Evolutionary conservation across 2,888 invertebrate genomes (phyloP).

Genomic region (Pollenia amentaria): DNA sequence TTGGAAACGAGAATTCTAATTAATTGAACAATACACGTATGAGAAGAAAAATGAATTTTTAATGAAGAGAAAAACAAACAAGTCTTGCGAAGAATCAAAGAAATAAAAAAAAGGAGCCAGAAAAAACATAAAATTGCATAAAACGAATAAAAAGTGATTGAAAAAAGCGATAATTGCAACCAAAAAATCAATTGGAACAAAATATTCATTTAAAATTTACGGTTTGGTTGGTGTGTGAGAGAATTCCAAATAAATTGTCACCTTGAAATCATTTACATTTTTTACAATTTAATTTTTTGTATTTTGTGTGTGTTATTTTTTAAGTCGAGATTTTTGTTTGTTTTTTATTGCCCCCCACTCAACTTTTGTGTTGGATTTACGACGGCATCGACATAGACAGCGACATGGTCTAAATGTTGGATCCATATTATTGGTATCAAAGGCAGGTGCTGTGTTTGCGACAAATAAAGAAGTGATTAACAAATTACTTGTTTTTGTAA

Average conservation of each 20-base stretch:
- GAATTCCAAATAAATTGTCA: conserved; percentile 64
- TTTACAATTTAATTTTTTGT: conserved; percentile 28
- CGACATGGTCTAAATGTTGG: conserved; percentile 29
- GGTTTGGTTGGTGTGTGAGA: conserved; percentile 43
- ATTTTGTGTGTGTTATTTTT: conserved; percentile 33
- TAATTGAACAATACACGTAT: neutral
- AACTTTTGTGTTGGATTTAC: conserved; percentile 20
- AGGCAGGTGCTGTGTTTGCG: conserved; percentile 33
- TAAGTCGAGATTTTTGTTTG: conserved; percentile 60
- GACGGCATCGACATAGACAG: neutral
- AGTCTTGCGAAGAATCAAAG: conserved; percentile 20
- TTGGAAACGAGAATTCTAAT: neutral
- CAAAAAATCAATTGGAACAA: conserved; percentile 59
- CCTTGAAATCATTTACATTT: conserved; percentile 69
- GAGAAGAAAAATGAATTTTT: conserved; percentile 32
- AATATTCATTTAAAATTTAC: conserved; percentile 32
- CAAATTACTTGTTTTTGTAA: conserved; percentile 10
- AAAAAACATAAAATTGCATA: conserved; percentile 40
- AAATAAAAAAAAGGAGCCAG: conserved; percentile 20
- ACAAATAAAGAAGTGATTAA: conserved; percentile 36
- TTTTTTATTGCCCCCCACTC: conserved; percentile 43
- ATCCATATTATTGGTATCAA: conserved; percentile 12
- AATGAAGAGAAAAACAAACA: conserved; percentile 60
- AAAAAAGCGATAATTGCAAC: conserved; percentile 21
- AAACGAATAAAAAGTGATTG: conserved; percentile 44